Base-by-base conservation (phyloP, 2,797 vertebrate genomes). In the Bothrops alternatus region DNA sequence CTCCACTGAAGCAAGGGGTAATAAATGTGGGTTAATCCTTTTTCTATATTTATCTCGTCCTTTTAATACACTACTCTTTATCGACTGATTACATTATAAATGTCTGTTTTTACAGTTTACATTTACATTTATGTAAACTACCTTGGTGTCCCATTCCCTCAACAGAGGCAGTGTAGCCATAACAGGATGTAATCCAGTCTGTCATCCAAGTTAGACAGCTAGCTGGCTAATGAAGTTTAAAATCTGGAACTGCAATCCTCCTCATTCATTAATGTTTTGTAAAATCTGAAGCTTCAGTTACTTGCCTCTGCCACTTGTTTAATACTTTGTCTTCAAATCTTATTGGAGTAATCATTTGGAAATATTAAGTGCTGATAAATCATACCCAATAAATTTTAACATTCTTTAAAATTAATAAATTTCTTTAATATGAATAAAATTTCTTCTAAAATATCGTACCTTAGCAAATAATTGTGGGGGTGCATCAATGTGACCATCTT, bases 401-500 rank as follows among this genome's bases (percentile, higher is more conserved):
- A 87, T 6, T 87, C 1, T 1, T 0, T 0, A 90, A 57, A 11
- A 93, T 65, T 60, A 25, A 73, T 93, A 78, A 65, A 91, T 95
- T 94, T 93, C 96, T 94, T 93, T 94, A 91, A 87, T 86, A 92
- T 92, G 94, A 94, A 90, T 90, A 93, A 96, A 65, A 28, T 53
- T 20, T 94, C 90, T 92, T 95, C 92, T 94, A 92, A 95, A 94
- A 94, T 92, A 93, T 95, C 95, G 97, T 98, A 99, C 99, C 99
- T 99, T 99, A 96, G 98, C 96, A 98, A 99, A 99, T 97, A 99
- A 97, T 94, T 98, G 98, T 91, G 98, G 95, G 85, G 99, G 98
- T 94, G 99, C 99, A 97, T 99, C 99, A 95, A 97, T 97, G 95
- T 99, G 98, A 96, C 98, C 99, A 56, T 99, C 99, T 86, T 98